Evolutionary conservation across 2,113 vertebrate genomes (phyloP), one percentile per base, ranked within the genome.

Genomic region (Channa argus): DNA sequence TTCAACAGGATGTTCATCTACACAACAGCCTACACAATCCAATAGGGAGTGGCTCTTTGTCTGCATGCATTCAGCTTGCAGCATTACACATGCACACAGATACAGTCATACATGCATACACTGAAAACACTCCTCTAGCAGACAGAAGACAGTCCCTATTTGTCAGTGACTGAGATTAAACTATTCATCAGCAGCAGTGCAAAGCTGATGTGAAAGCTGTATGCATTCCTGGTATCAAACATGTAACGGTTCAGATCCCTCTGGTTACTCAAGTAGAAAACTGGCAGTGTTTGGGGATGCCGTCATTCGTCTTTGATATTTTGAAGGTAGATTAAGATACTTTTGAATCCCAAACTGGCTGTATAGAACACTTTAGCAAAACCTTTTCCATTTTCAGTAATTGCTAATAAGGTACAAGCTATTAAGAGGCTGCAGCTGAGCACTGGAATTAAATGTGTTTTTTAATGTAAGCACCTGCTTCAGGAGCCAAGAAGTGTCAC

Each of bases 21-120:
- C 63, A 79, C 71, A 69, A 79, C 53, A 72, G 77, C 55, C 44
- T 72, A 69, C 52, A 71, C 60, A 63, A 51, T 65, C 55, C 62
- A 71, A 69, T 6, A 84, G 78, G 85, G 85, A 89, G 72, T 67
- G 80, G 85, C 80, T 84, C 85, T 89, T 86, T 87, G 87, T 90
- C 68, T 84, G 76, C 13, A 74, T 71, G 63, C 62, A 51, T 54
- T 76, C 71, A 64, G 61, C 69, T 13, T 2, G 44, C 36, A 69
- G 79, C 58, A 36, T 58, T 39, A 61, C 58, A 33, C 76, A 59
- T 45, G 3, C 54, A 61, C 24, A 52, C 33, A 74, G 49, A 68
- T 71, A 67, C 51, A 46, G 39, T 12, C 51, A 63, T 68, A 68
- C 71, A 72, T 8, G 0, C 72, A 73, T 64, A 52, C 64, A 68